Percentiles rank a stretch among this genome's conserved stretches.
Conservation (phyloP, 2,888 invertebrate species). For the Cyaniris semiargus region DNA sequence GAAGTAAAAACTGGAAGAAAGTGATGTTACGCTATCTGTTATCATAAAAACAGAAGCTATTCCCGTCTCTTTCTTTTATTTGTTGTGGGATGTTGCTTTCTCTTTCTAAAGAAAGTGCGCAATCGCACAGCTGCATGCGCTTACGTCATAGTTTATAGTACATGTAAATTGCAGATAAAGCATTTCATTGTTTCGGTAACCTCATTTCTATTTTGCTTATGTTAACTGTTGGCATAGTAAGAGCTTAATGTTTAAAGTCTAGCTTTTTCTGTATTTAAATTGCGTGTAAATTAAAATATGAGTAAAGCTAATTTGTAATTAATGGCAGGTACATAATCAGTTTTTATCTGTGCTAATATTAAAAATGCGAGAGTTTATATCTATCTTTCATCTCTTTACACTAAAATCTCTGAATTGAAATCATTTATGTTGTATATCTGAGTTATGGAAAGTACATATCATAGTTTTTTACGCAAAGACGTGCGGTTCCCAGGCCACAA, state of each 20-base stretch:
- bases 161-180: constrained; percentile 42
- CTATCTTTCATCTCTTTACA: no score
- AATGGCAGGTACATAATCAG: no score
- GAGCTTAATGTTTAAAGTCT: background rate
- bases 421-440: no score
- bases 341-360: no score
- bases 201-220: background rate
- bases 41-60: constrained; percentile 63
- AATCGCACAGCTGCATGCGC: constrained; percentile 55
- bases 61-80: constrained; percentile 52
- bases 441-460: no score
- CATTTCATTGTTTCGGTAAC: constrained; percentile 22
- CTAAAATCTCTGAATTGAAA: no score
- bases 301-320: no score
- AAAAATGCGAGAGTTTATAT: no score
- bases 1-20: constrained; percentile 65
- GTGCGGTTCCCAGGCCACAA: no score
- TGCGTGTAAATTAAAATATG: background rate
- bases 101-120: constrained; percentile 70
- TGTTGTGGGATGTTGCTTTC: constrained; percentile 45
- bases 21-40: constrained; percentile 59
- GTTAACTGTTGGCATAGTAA: background rate
- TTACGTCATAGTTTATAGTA: constrained; percentile 66
- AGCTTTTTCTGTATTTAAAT: background rate
- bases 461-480: no score